These are phyloP conservation scores for Chionodraco myersi DNA, from an alignment of 2,113 vertebrate species.

Conservation along the genomic window DNA sequence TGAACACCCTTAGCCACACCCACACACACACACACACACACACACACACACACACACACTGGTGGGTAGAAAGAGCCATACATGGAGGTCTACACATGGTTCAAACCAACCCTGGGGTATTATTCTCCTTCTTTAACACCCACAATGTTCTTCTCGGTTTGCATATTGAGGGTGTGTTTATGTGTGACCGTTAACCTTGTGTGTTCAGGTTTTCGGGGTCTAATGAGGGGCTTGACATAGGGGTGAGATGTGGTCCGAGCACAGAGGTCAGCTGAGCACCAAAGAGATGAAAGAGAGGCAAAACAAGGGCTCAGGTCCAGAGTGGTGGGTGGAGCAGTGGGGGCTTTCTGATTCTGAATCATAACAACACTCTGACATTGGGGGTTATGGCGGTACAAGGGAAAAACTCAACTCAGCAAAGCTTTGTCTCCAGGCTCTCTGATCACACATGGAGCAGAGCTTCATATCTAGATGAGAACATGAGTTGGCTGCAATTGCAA, in stretches of 20 bases:
- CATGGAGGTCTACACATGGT: background rate
- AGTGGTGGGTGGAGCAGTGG: conserved; percentile 2
- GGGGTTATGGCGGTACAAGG: background rate
- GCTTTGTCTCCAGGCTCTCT: background rate
- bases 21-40: conserved; percentile 1
- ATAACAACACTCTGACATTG: conserved; percentile 34
- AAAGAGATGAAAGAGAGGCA: conserved; percentile 59
- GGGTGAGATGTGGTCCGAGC: conserved; percentile 37
- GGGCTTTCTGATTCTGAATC: conserved; percentile 43
- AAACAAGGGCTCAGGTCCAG: conserved; percentile 51
- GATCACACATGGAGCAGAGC: background rate
- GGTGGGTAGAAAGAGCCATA: background rate
- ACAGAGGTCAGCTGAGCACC: conserved; percentile 47
- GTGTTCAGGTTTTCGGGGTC: conserved; percentile 50
- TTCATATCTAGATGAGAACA: background rate
- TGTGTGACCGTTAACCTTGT: conserved; percentile 20
- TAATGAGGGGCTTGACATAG: conserved; percentile 66
- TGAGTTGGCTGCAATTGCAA: no score
- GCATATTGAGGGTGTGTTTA: background rate
- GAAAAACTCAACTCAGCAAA: background rate
- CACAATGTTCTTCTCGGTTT: background rate
- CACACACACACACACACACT: background rate
- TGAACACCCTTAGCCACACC: conserved; percentile 19
- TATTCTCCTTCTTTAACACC: background rate
- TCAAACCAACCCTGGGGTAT: background rate